A percentile compares a stretch with the other conserved stretches of the same genome.
Conservation (phyloP, 2,113 vertebrate species). For the Puma concolor region DNA sequence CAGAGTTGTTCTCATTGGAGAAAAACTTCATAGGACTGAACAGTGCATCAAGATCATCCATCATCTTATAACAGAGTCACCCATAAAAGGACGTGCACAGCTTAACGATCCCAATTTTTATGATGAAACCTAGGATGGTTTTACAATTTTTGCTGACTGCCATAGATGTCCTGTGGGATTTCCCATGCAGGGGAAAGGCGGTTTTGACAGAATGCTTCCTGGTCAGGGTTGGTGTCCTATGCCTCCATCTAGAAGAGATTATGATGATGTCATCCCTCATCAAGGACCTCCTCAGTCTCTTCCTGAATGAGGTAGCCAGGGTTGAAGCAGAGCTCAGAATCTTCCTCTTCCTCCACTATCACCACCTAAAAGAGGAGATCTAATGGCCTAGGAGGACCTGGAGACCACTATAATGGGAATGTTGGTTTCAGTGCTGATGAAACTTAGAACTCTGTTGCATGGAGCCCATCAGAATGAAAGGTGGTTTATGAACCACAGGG, state of each 20-base stretch:
- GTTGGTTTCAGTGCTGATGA: slow-evolving; percentile 83
- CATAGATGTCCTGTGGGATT: slow-evolving; percentile 95
- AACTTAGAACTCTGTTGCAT: slow-evolving; percentile 81
- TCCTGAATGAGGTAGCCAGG: slow-evolving; percentile 91
- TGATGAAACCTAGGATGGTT: slow-evolving; percentile 98
- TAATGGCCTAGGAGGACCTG: slow-evolving; percentile 92
- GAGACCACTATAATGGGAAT: slow-evolving; percentile 97
- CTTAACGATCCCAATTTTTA: slow-evolving; percentile 99
- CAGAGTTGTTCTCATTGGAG: slow-evolving; percentile 98
- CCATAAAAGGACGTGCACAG: slow-evolving; percentile 97
- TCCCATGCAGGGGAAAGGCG: slow-evolving; percentile 92
- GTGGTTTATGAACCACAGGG: slow-evolving; percentile 88
- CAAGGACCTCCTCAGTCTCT: slow-evolving; percentile 93
- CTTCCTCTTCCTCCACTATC: slow-evolving; percentile 96
- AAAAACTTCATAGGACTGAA: slow-evolving; percentile 96
- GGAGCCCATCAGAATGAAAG: slow-evolving; percentile 81
- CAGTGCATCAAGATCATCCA: slow-evolving; percentile 98
- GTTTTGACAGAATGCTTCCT: slow-evolving; percentile 96
- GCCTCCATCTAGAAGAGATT: slow-evolving; percentile 95
- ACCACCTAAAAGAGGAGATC: slow-evolving; percentile 93
- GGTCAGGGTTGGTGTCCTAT: slow-evolving; percentile 93
- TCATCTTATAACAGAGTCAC: slow-evolving; percentile 97
- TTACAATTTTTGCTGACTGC: slow-evolving; percentile 97
- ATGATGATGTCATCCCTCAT: slow-evolving; percentile 97
- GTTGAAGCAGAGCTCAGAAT: slow-evolving; percentile 92